Evolutionary conservation across 2,888 invertebrate species (phyloP).

Genomic region (Volucella inanis): DNA sequence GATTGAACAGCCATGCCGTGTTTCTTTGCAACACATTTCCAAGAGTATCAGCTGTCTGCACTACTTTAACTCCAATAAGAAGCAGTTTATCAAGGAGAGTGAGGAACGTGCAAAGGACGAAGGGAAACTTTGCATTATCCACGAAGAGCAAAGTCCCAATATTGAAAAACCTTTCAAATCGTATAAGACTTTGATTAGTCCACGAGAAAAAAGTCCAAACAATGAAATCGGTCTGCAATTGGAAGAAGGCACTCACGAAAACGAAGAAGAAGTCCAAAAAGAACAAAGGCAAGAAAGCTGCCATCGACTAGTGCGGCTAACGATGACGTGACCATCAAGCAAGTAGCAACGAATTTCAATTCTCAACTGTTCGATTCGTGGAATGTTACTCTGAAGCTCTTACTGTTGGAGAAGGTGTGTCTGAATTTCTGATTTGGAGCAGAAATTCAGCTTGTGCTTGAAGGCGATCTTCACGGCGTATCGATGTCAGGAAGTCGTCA

Average conservation of each 20-base stretch:
- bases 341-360: slow-evolving; percentile 80
- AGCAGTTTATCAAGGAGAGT: slow-evolving; percentile 80
- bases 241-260: slow-evolving; percentile 1
- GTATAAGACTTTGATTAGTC: slow-evolving; percentile 79
- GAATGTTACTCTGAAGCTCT: slow-evolving; percentile 90
- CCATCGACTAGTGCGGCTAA: slow-evolving; percentile 28
- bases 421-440: slow-evolving; percentile 87
- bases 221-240: slow-evolving; percentile 15
- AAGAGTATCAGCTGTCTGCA: slow-evolving; percentile 89
- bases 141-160: slow-evolving; percentile 88
- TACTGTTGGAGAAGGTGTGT: slow-evolving; percentile 93
- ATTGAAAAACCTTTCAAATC: slow-evolving; percentile 85
- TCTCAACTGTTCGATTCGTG: slow-evolving; percentile 85
- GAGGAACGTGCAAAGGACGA: slow-evolving; percentile 84
- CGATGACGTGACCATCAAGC: slow-evolving; percentile 65
- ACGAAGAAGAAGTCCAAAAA: slow-evolving; percentile 54
- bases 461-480: slow-evolving; percentile 87
- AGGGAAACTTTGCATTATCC: slow-evolving; percentile 84
- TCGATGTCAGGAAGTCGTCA: slow-evolving; percentile 88
- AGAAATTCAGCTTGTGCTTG: slow-evolving; percentile 87
- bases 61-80: slow-evolving; percentile 85
- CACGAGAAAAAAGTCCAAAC: slow-evolving; percentile 47
- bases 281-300: slow-evolving; percentile 75
- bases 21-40: slow-evolving; percentile 89
- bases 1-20: slow-evolving; percentile 86